Percentiles rank a stretch among this genome's conserved stretches.
These are phyloP conservation scores for Myotis planiceps DNA, from an alignment of 2,797 vertebrate genomes.

Conservation along the genomic window DNA sequence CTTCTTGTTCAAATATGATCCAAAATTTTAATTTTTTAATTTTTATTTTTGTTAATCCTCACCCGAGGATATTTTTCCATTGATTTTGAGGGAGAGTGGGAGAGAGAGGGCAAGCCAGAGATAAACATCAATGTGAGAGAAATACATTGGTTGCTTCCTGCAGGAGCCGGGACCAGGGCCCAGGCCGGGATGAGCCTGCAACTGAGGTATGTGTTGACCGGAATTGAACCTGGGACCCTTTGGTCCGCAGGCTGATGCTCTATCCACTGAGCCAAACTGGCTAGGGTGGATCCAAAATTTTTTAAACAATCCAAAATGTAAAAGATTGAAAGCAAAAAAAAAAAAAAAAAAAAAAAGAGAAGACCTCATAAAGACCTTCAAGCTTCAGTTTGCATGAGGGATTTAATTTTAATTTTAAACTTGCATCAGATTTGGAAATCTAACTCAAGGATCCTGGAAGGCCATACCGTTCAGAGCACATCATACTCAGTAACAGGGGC, in stretches of 20 bases:
- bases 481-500: not conserved
- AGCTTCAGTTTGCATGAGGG: constrained; percentile 68
- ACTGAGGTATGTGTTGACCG: too few relatives aligned
- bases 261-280: too few relatives aligned
- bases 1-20: constrained; percentile 38
- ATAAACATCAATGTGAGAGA: too few relatives aligned
- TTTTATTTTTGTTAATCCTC: too few relatives aligned
- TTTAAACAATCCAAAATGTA: not conserved
- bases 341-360: constrained; percentile 46
- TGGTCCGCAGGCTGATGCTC: too few relatives aligned
- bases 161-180: too few relatives aligned
- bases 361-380: constrained; percentile 18
- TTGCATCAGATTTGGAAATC: constrained; percentile 72
- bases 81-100: too few relatives aligned
- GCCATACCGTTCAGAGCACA: constrained; percentile 60
- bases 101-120: too few relatives aligned
- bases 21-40: not conserved
- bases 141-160: too few relatives aligned
- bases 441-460: constrained; percentile 73
- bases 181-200: too few relatives aligned
- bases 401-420: constrained; percentile 75
- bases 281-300: not conserved
- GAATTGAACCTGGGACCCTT: too few relatives aligned
- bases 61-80: too few relatives aligned
- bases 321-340: constrained; percentile 50